These are phyloP conservation scores for Diogma glabrata DNA, from an alignment of 2,888 invertebrate species.

Conservation along the genomic window DNA sequence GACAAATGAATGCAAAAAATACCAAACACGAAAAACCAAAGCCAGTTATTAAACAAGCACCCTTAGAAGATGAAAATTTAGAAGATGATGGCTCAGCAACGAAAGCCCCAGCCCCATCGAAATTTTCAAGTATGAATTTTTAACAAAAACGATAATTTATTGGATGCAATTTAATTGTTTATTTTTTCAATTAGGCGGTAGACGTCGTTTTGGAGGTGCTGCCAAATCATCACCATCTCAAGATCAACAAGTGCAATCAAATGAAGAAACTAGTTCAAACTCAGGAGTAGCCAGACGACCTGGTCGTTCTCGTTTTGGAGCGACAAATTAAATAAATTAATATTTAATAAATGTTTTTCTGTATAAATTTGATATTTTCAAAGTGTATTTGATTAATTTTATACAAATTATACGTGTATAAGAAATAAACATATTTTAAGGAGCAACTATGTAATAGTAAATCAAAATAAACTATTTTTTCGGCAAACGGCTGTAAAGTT, in stretches of 20 bases:
- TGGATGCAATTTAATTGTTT: too few species aligned
- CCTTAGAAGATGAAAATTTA: slow-evolving; percentile 23
- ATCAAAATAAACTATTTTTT: too few species aligned
- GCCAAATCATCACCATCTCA: slow-evolving; percentile 5
- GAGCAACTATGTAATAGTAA: too few species aligned
- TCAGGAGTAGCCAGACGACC: slow-evolving; percentile 1
- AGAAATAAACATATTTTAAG: too few species aligned
- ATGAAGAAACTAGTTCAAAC: background rate
- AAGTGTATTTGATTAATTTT: too few species aligned
- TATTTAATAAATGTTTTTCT: too few species aligned
- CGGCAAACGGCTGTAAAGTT: too few species aligned
- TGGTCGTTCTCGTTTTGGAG: slow-evolving; percentile 5
- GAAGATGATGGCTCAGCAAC: slow-evolving; percentile 26
- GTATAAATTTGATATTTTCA: too few species aligned
- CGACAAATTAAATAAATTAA: too few species aligned
- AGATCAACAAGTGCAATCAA: slow-evolving; percentile 3
- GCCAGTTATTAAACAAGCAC: slow-evolving; percentile 22
- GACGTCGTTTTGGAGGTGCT: slow-evolving; percentile 4
- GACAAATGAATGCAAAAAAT: slow-evolving; percentile 55
- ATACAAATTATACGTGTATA: too few species aligned
- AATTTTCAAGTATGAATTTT: too few species aligned
- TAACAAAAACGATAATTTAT: too few species aligned
- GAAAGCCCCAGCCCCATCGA: slow-evolving; percentile 22
- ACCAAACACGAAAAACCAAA: slow-evolving; percentile 37
- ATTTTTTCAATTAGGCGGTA: background rate